phyloP scores from a whole-genome alignment of 2,113 vertebrate species.

The Clarias magur region DNA sequence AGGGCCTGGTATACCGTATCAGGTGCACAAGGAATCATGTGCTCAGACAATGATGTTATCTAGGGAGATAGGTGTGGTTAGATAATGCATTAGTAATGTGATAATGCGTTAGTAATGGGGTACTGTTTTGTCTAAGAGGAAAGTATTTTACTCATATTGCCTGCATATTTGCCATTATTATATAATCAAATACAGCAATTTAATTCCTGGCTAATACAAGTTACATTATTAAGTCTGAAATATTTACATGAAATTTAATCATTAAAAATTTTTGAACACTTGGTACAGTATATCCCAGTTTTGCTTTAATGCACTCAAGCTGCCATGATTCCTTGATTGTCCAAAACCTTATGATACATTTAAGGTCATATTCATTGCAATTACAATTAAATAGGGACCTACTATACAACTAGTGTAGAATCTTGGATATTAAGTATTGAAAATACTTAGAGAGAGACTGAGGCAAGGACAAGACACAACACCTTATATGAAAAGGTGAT shows the following conservation, averaged over 20 bases:
- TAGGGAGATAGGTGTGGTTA: constrained; percentile 33
- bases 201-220: not conserved
- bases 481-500: constrained; percentile 68
- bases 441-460: not conserved
- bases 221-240: not conserved
- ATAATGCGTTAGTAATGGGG: too few relatives aligned
- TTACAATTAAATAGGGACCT: too few relatives aligned
- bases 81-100: not conserved
- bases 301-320: not conserved
- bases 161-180: not conserved
- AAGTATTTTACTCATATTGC: not conserved
- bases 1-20: constrained; percentile 64
- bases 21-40: constrained; percentile 65
- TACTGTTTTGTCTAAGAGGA: not conserved
- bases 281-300: not conserved
- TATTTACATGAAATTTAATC: not conserved
- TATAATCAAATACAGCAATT: not conserved
- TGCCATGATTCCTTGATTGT: too few relatives aligned
- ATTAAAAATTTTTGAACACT: not conserved
- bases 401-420: too few relatives aligned
- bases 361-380: too few relatives aligned
- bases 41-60: constrained; percentile 64
- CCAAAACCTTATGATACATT: too few relatives aligned
- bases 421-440: too few relatives aligned
- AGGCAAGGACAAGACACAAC: not conserved